Evolutionary conservation across 2,888 invertebrate genomes (phyloP), one percentile per base, ranked within the genome.

Genomic region (Synergus laeviventris): DNA sequence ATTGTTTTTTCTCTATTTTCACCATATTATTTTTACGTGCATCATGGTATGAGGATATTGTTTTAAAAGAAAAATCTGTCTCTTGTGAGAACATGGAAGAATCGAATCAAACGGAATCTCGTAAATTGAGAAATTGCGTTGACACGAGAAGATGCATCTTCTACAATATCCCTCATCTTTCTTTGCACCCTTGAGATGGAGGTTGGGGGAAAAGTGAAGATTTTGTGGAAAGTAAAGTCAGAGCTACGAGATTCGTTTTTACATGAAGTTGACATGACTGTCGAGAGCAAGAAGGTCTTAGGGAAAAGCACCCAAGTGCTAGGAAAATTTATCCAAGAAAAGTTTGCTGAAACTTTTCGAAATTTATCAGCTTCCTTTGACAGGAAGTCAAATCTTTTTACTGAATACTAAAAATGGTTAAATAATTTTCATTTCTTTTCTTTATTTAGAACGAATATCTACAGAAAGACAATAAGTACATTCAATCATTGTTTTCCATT

Each of bases 21-120:
- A 31, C n/a, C n/a, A n/a, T n/a, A n/a, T 16, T 36, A 31, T 60
- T 60, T 60, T 36, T 60, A 16, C 12, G 24, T 54, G 36, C 24
- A 60, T 81, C 81, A 70, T 3, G n/a, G 8, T 2, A n/a, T 73
- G 79, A 76, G 83, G 84, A 88, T 87, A 90, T 90, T 90, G 89
- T 89, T 90, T 89, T 88, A 88, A 89, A 90, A 84, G 85, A 87
- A 82, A 86, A 89, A 90, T 88, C 87, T 87, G 87, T 89, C 90
- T 89, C 90, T 73, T 38, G 90, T 80, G 90, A 84, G 85, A 85
- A 79, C 83, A 86, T 85, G 82, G 76, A 78, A 75, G 74, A 78
- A 76, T 31, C 31, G 74, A 78, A 31, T 49, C n/a, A 9, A 75
- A 56, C 79, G 79, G 75, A 82, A 78, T 78, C 80, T 79, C 82